Evolutionary conservation across 2,888 invertebrate species (phyloP).

Genomic region (Adela reaumurella): DNA sequence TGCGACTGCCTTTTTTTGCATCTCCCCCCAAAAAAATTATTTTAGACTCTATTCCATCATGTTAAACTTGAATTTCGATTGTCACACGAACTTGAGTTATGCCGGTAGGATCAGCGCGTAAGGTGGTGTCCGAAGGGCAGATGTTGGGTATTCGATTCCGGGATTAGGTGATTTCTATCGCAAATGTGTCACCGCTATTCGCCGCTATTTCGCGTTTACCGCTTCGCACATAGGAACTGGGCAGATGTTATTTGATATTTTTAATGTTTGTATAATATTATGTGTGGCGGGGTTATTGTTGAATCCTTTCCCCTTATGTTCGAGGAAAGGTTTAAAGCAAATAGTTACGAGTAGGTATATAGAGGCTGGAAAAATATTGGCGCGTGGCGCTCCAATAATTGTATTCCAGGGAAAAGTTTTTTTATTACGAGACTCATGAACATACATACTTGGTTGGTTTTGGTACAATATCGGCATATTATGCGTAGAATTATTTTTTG

Average conservation of each 20-base stretch:
- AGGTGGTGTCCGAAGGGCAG: neutral
- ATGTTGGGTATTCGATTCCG: neutral
- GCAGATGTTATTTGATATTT: neutral
- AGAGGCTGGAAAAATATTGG: too few relatives aligned
- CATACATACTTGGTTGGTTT: too few relatives aligned
- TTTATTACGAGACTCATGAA: too few relatives aligned
- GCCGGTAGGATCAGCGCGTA: neutral
- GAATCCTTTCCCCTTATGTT: too few relatives aligned
- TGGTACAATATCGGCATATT: too few relatives aligned
- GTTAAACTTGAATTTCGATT: neutral
- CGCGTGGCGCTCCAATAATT: too few relatives aligned
- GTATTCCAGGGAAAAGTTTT: too few relatives aligned
- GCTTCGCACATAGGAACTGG: neutral
- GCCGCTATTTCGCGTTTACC: neutral
- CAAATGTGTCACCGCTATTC: neutral
- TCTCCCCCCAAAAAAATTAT: neutral
- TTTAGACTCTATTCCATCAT: neutral
- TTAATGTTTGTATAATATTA: neutral
- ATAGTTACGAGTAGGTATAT: too few relatives aligned
- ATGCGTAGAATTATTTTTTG: too few relatives aligned
- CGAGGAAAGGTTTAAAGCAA: too few relatives aligned
- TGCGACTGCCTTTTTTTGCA: conserved; percentile 14
- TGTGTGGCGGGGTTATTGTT: neutral
- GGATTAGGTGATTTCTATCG: neutral
- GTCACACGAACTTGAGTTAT: neutral